Evolutionary conservation across 2,113 vertebrate species (phyloP).

Genomic region (Microtus montanus): DNA sequence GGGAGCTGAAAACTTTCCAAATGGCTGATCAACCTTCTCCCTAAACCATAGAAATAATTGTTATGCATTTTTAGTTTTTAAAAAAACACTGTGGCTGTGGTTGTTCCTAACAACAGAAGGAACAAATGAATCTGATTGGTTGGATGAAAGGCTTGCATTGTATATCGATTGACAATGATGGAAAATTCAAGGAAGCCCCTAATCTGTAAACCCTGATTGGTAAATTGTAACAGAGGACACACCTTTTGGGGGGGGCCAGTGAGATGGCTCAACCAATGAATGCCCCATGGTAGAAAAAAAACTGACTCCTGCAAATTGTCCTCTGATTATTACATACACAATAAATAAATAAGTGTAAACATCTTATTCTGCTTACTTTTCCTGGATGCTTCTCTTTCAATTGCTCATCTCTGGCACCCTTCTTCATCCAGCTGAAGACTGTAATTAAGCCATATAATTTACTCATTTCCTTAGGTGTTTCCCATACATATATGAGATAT

Average conservation of each 20-base stretch:
- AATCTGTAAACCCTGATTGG: background rate
- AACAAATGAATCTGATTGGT: background rate
- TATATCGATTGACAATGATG: background rate
- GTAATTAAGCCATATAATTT: background rate
- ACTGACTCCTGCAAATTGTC: background rate
- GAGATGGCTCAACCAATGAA: background rate
- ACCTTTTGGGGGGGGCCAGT: background rate
- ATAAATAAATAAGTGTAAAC: background rate
- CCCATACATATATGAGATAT: too few species aligned
- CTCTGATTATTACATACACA: background rate
- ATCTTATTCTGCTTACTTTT: background rate
- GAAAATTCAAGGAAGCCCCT: background rate
- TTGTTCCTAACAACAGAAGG: background rate
- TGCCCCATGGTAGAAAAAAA: background rate
- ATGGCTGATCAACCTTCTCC: background rate
- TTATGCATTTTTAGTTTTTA: background rate
- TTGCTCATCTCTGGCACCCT: background rate
- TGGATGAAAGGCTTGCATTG: background rate
- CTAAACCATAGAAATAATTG: background rate
- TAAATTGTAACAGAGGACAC: background rate
- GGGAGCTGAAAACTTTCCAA: background rate
- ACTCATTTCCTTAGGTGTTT: background rate
- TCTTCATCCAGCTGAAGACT: background rate
- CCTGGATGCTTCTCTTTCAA: background rate
- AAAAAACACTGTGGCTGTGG: background rate